These are phyloP conservation scores for Drosophila sproati DNA, from an alignment of 1,140 invertebrate species.

Conservation along the genomic window DNA sequence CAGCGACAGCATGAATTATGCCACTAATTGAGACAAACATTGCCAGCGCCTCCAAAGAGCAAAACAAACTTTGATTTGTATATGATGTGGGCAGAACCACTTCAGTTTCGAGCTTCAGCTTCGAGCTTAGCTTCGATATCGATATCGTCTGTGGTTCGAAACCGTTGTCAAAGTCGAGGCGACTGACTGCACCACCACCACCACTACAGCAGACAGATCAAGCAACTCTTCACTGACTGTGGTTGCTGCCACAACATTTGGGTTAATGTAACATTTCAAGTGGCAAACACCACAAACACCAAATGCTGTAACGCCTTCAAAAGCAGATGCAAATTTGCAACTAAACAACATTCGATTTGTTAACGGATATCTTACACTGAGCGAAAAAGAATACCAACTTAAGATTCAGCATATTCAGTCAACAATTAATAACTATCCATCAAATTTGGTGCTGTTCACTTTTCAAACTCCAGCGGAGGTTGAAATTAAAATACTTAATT, in stretches of 20 bases:
- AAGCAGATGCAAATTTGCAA: slow-evolving; percentile 36
- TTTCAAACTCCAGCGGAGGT: no score
- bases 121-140: not conserved
- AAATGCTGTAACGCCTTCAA: slow-evolving; percentile 14
- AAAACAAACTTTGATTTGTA: slow-evolving; percentile 51
- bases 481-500: no score
- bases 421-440: no score
- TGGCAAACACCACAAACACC: slow-evolving; percentile 16
- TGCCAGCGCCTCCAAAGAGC: slow-evolving; percentile 52
- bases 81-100: slow-evolving; percentile 53
- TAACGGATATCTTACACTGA: slow-evolving; percentile 6
- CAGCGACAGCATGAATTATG: slow-evolving; percentile 71
- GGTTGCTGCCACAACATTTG: slow-evolving; percentile 55
- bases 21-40: slow-evolving; percentile 73
- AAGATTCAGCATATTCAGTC: no score
- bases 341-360: slow-evolving; percentile 49
- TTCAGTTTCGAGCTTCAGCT: slow-evolving; percentile 27
- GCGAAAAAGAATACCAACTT: not conserved
- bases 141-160: not conserved
- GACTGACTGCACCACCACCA: not conserved
- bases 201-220: no score
- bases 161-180: slow-evolving; percentile 36
- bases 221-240: slow-evolving; percentile 1
- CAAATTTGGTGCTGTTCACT: no score
- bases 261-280: slow-evolving; percentile 66